Conservation (phyloP, 2,888 invertebrate genomes). For the Malacosoma neustria region DNA sequence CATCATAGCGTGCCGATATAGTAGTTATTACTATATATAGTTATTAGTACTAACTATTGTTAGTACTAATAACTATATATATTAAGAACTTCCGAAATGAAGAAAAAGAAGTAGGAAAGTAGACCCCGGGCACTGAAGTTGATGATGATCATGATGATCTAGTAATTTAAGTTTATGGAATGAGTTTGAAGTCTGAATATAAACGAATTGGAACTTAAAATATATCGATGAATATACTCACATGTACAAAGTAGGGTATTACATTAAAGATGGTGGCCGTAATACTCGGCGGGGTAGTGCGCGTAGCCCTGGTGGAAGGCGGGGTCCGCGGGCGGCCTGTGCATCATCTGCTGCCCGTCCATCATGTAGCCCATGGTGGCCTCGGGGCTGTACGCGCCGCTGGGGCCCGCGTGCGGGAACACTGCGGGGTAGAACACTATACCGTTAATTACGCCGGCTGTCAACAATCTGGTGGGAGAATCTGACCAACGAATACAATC, state of each 20-base stretch:
- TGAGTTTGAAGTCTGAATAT: too few species aligned
- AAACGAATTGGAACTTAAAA: conserved; percentile 4
- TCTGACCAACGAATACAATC: too few species aligned
- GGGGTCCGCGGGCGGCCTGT: conserved; percentile 94
- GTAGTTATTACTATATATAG: too few species aligned
- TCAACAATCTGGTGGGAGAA: conserved; percentile 13
- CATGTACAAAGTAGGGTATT: conserved; percentile 56
- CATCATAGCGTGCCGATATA: too few species aligned
- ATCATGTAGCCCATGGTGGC: conserved; percentile 98
- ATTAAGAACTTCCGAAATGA: too few species aligned
- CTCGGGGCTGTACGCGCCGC: conserved; percentile 97
- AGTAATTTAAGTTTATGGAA: too few species aligned
- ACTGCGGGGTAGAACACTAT: conserved; percentile 79
- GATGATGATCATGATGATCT: too few species aligned
- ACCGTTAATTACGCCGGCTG: conserved; percentile 61
- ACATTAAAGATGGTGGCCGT: conserved; percentile 93
- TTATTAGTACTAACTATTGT: too few species aligned
- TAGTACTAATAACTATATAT: too few species aligned
- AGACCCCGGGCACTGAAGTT: too few species aligned
- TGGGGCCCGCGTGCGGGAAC: conserved; percentile 95
- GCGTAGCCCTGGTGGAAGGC: conserved; percentile 95
- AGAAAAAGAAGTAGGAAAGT: too few species aligned
- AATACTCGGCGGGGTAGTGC: conserved; percentile 94
- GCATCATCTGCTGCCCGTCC: conserved; percentile 98
- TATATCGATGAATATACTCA: conserved; percentile 30